Base-by-base conservation (phyloP, 2,888 invertebrate species). In the Formica aserva region DNA sequence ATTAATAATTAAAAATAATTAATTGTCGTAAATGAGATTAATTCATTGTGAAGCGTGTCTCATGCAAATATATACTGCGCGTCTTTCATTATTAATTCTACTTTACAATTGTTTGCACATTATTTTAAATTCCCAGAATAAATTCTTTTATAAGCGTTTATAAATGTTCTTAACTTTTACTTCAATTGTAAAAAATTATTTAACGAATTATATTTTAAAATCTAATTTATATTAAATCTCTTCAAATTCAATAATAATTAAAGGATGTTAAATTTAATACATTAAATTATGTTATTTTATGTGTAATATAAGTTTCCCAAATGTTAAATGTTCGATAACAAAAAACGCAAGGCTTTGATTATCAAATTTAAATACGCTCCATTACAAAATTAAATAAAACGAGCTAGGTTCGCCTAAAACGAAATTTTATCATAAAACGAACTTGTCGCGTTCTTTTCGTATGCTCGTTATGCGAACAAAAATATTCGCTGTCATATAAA, bases 1-100 rank as follows among this genome's bases (percentile, higher is more conserved):
- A 60, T 57, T 77, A 69, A 77, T 69, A n/a, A 57, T 41, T 66
- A 22, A 66, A 76, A 77, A 55, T 52, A 52, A 55, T 66, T 11
- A 4, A 26, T 76, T 38, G 26, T 69, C 18, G 26, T 38, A n/a
- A 69, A 41, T 15, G 52, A 55, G 22, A 38, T 69, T 69, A 69
- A 69, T 69, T 13, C n/a, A 69, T 69, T 55, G 38, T 26, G n/a
- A 26, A 77, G n/a, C 76, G 38, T 52, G 9, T 77, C 52, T 35
- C 26, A 15, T 29, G n/a, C 26, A 69, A 55, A 15, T 15, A 9
- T 41, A 13, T 41, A 32, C 29, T 11, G 4, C 13, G 22, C 76
- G 26, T 35, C 63, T 75, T 62, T 15, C 0, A 45, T 22, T 32
- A 38, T 76, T 65, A 66, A 48, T 66, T 52, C 18, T 32, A 48